Percentiles rank a stretch among this genome's conserved stretches.
Conservation (phyloP, 2,888 invertebrate genomes). For the Tiphia femorata region DNA sequence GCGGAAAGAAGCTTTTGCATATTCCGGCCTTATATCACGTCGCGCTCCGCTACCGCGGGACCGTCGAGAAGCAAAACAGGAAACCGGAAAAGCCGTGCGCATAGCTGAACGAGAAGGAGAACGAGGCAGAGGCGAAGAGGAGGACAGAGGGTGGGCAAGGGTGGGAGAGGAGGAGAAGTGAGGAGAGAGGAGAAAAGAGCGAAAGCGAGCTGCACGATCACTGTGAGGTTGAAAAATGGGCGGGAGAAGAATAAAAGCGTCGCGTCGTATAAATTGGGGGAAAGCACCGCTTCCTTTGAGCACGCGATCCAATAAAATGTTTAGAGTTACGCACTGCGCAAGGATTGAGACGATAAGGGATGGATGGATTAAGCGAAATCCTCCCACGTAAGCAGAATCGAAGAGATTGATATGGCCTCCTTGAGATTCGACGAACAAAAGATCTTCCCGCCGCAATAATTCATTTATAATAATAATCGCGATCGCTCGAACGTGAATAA, state of each 20-base stretch:
- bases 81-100: constrained; percentile 47
- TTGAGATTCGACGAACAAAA: no score
- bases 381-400: no score
- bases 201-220: no score
- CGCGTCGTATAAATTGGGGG: constrained; percentile 40
- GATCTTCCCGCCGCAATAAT: no score
- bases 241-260: constrained; percentile 47
- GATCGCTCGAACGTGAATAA: no score
- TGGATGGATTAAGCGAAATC: constrained; percentile 21
- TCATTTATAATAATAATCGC: no score
- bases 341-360: constrained; percentile 22
- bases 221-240: no score
- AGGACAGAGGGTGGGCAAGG: neutral
- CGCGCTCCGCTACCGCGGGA: constrained; percentile 43
- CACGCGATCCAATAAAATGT: constrained; percentile 37
- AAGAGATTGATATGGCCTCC: no score
- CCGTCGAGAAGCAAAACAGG: constrained; percentile 42
- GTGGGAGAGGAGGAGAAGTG: neutral
- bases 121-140: neutral
- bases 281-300: constrained; percentile 26
- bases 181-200: neutral
- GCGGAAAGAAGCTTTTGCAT: constrained; percentile 50
- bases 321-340: constrained; percentile 22
- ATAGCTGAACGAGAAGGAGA: constrained; percentile 4
- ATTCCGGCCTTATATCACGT: constrained; percentile 50